These are phyloP conservation scores for Gnathonemus longibarbis DNA, from an alignment of 2,113 vertebrate genomes.

Conservation along the genomic window DNA sequence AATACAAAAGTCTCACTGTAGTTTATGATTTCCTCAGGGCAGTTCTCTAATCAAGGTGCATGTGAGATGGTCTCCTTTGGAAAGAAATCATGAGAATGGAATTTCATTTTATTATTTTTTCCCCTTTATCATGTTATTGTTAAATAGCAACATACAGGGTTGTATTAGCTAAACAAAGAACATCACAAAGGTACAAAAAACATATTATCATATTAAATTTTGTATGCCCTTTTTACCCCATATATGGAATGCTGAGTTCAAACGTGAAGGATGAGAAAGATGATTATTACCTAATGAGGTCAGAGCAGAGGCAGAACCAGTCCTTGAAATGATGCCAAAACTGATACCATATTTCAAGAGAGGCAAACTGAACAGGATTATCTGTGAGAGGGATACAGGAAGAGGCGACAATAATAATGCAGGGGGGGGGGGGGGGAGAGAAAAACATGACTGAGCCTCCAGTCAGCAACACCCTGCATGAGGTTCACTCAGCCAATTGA, in stretches of 20 bases:
- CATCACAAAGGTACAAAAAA: too few species aligned
- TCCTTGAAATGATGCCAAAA: constrained; percentile 10
- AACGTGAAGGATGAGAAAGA: constrained; percentile 6
- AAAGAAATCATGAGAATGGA: neutral
- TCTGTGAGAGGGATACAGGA: neutral
- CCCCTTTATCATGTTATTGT: too few species aligned
- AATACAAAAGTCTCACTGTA: neutral
- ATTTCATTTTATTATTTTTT: neutral
- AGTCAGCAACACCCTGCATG: neutral
- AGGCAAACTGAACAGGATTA: neutral
- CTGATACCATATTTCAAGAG: constrained; percentile 12
- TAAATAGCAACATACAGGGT: too few species aligned
- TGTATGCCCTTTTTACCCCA: neutral
- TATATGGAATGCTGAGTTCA: neutral
- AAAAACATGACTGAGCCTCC: neutral
- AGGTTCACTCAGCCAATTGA: neutral
- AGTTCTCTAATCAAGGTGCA: neutral
- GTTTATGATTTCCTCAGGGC: neutral
- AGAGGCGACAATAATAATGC: neutral
- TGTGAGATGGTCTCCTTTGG: neutral
- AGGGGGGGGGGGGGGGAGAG: neutral
- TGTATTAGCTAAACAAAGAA: too few species aligned
- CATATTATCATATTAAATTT: too few species aligned
- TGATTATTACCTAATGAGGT: constrained; percentile 2
- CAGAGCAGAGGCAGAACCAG: neutral